A percentile compares a stretch with the other conserved stretches of the same genome.
phyloP scores from a whole-genome alignment of 2,888 invertebrate species.

The Molanna angustata region DNA sequence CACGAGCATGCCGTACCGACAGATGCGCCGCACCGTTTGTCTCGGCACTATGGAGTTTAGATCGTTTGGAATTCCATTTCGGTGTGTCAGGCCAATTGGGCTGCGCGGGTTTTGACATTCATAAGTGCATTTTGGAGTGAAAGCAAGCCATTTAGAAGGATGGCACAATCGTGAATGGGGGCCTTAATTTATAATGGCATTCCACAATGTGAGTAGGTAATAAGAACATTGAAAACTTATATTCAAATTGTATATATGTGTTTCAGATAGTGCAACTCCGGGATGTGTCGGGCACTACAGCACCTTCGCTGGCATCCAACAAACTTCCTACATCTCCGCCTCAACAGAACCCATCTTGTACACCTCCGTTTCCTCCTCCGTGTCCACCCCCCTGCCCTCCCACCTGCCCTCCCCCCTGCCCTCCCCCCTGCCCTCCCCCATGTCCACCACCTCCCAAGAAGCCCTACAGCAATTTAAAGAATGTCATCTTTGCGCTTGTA shows the following conservation, averaged over 20 bases:
- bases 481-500: conserved; percentile 39
- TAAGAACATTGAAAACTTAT: background rate
- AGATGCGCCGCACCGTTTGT: too few relatives aligned
- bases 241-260: background rate
- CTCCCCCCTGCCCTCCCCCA: conserved; percentile 1
- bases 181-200: too few relatives aligned
- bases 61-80: too few relatives aligned
- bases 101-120: too few relatives aligned
- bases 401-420: conserved; percentile 7
- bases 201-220: too few relatives aligned
- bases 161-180: too few relatives aligned
- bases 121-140: too few relatives aligned
- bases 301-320: background rate
- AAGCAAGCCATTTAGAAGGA: too few relatives aligned
- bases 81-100: too few relatives aligned
- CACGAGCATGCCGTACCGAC: too few relatives aligned
- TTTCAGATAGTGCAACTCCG: conserved; percentile 8
- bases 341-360: background rate
- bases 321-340: background rate
- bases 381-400: conserved; percentile 1
- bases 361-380: background rate
- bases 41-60: too few relatives aligned
- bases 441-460: background rate
- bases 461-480: conserved; percentile 13
- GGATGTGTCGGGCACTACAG: background rate